Evolutionary conservation across 1,140 invertebrate genomes (phyloP), one percentile per base, ranked within the genome.

Genomic region (Apis laboriosa): DNA sequence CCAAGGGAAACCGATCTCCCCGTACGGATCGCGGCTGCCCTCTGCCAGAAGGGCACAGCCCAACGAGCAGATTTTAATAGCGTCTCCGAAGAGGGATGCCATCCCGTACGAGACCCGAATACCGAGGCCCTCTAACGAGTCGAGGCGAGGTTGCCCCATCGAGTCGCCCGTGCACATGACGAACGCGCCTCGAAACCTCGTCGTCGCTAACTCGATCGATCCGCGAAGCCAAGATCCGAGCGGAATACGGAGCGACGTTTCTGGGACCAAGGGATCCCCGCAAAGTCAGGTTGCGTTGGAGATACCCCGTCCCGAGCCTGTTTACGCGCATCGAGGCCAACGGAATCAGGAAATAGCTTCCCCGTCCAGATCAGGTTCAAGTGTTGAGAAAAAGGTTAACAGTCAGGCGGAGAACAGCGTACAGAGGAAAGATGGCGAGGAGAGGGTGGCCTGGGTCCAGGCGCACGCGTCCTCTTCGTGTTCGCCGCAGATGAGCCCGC

Each of bases 31-130:
- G 15, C 15, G 15, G 70, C 61, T n/a, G 1, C 17, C 76, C n/a
- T 72, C n/a, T 0, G 28, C 51, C 17, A 86, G 92, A 13, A 86
- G 86, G 61, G 86, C 92, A 3, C 92, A 93, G 19, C 93, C 93
- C 0, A 91, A 89, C 51, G 92, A 93, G 73, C 93, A 94, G 81
- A 94, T 94, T 76, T 63, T 94, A 12, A 94, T 94, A 74, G 93
- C 92, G n/a, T 94, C 93, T 0, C 93, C 93, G 9, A 94, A 93
- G 66, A 84, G 92, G 70, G 91, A 93, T 34, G 8, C 70, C 34
- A 3, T 34, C 0, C 58, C 86, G 19, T 92, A 92, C 51, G 91
- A 92, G 66, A 82, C 84, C 11, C 55, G 80, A 66, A 58, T 85
- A 51, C 84, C 83, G 17, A 88, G 91, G 15, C 80, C 89, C 0